A percentile compares a stretch with the other conserved stretches of the same genome.
phyloP scores from a whole-genome alignment of 2,797 vertebrate species.

The Sparidentex hasta region DNA sequence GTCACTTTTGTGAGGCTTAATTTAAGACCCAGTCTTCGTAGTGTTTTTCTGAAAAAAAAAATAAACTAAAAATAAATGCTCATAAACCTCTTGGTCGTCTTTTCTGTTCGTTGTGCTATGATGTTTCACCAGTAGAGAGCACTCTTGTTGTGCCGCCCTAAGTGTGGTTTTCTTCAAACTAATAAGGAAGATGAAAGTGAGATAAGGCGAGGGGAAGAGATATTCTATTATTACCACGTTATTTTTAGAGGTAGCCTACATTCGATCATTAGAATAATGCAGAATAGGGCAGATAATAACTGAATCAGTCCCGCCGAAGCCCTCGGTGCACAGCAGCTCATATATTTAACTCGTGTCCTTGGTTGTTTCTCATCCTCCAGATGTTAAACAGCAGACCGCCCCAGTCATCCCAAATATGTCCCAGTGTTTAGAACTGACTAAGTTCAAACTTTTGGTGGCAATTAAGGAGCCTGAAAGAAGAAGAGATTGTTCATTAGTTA shows the following conservation, averaged over 20 bases:
- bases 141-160: constrained; percentile 6
- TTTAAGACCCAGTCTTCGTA: constrained; percentile 61
- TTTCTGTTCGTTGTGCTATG: constrained; percentile 14
- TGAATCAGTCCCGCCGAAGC: neutral
- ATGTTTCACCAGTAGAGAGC: constrained; percentile 62
- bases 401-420: constrained; percentile 7
- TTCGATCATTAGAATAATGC: constrained; percentile 45
- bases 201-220: constrained; percentile 16
- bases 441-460: neutral
- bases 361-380: neutral
- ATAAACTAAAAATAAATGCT: constrained; percentile 50
- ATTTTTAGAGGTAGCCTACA: constrained; percentile 47
- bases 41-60: constrained; percentile 24
- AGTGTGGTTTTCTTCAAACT: neutral
- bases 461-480: neutral
- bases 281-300: constrained; percentile 25
- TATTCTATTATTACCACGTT: constrained; percentile 39
- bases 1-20: constrained; percentile 46
- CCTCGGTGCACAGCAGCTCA: neutral
- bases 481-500: neutral
- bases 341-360: neutral
- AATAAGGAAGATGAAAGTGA: constrained; percentile 15
- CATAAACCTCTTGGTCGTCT: constrained; percentile 16
- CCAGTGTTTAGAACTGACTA: neutral
- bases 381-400: neutral